These are phyloP conservation scores for Diglossa cyanea DNA, from an alignment of 2,797 vertebrate species.

Conservation along the genomic window DNA sequence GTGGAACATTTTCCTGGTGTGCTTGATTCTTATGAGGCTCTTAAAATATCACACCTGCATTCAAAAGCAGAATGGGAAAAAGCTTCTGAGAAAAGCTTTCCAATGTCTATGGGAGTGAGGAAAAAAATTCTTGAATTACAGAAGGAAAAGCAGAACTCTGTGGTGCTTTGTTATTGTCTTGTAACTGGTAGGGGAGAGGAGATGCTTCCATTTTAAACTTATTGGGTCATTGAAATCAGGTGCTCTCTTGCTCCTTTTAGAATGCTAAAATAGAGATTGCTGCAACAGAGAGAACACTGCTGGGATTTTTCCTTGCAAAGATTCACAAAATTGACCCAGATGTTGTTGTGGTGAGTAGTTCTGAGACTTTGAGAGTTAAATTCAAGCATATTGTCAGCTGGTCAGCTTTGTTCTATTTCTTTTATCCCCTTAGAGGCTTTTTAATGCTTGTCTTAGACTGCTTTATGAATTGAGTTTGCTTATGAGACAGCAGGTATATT, in stretches of 20 bases:
- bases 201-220: conserved; percentile 52
- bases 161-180: conserved; percentile 48
- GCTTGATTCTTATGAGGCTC: conserved; percentile 32
- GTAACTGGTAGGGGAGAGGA: conserved; percentile 19
- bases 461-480: conserved; percentile 26
- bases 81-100: conserved; percentile 40
- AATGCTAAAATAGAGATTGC: conserved; percentile 93
- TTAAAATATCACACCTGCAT: conserved; percentile 38
- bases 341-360: conserved; percentile 91
- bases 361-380: conserved; percentile 12
- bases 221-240: conserved; percentile 44
- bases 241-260: conserved; percentile 75
- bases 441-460: neutral
- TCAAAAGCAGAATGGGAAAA: conserved; percentile 43
- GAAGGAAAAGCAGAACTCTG: conserved; percentile 13
- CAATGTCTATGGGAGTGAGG: neutral
- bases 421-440: neutral
- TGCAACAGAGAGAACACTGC: conserved; percentile 88
- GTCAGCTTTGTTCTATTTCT: conserved; percentile 37
- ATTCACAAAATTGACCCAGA: conserved; percentile 98
- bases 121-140: conserved; percentile 29
- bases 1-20: conserved; percentile 4
- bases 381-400: neutral
- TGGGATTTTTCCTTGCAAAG: conserved; percentile 95
- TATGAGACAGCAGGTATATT: conserved; percentile 21